Evolutionary conservation across 2,797 vertebrate species (phyloP), one percentile per base, ranked within the genome.

Genomic region (Pangasius larnaudii): DNA sequence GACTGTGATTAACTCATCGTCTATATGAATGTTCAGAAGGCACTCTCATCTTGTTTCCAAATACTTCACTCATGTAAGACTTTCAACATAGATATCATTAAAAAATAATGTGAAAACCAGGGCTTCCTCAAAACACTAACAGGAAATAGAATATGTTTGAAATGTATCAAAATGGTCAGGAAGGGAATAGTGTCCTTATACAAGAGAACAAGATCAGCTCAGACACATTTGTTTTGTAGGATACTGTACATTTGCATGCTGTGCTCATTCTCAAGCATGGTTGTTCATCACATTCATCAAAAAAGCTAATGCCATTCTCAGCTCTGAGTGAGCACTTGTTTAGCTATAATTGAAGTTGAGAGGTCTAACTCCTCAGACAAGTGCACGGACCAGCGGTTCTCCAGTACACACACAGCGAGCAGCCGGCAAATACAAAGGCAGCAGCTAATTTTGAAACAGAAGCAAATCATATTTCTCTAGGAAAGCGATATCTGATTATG

Each of bases 301-400:
- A 10, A 46, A 71, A 71, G 82, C 11, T 42, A 18, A 51, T 13
- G 63, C 10, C 27, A 18, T 88, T 71, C 84, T 83, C 49, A 24
- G 71, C 72, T 49, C 42, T 18, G 42, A 86, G 30, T 24, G 79
- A 78, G 39, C 86, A 88, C 75, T 84, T 59, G 46, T 88, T 90
- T 89, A 89, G 81, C 39, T 39, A 85, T 88, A 86, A 80, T 84
- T 89, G 58, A 85, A 84, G 72, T 53, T 56, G 67, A 88, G 86
- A 83, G 84, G 59, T 80, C 59, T 27, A 82, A 49, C 46, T 89
- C 84, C 86, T 81, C 51, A 88, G 83, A 77, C n/a, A 85, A 84
- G 67, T 67, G 42, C 49, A 71, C 58, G 39, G 63, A 86, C 75
- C 74, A 46, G 65, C 79, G 11, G 30, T 77, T 75, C 72, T 84